Evolutionary conservation across 1,140 invertebrate genomes (phyloP).

Genomic region (Ericerus pela): DNA sequence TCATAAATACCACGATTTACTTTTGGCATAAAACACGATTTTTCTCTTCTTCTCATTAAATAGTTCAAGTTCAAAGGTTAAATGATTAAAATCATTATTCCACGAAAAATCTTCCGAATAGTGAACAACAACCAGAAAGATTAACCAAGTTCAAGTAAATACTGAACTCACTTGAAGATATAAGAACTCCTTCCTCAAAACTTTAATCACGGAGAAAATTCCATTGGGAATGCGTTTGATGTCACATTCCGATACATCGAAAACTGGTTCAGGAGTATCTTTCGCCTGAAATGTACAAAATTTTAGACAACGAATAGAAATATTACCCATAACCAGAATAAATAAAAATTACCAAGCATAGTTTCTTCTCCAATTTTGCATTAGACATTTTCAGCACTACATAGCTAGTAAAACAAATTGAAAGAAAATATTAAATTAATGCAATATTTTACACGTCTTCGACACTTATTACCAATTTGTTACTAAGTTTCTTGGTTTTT

Average conservation of each 20-base stretch:
- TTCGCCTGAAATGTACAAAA: neutral
- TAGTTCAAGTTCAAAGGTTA: no score
- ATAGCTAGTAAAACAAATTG: neutral
- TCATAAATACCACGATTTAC: no score
- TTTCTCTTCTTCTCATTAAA: no score
- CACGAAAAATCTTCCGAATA: no score
- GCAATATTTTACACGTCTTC: no score
- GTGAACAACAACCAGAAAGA: no score
- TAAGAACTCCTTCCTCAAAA: neutral
- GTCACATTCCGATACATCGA: neutral
- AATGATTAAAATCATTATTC: no score
- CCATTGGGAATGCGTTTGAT: neutral
- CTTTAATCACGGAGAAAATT: constrained; percentile 1
- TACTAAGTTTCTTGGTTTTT: no score
- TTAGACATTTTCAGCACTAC: neutral
- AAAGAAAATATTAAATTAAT: no score
- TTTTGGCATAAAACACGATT: no score
- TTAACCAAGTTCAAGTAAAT: no score
- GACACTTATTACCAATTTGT: no score
- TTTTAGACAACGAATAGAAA: neutral
- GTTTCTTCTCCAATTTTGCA: neutral
- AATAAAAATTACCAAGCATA: neutral
- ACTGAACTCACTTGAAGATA: neutral
- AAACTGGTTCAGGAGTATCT: neutral
- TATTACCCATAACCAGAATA: neutral